These are phyloP conservation scores for Rhinoderma darwinii DNA, from an alignment of 2,113 vertebrate species.

Conservation along the genomic window DNA sequence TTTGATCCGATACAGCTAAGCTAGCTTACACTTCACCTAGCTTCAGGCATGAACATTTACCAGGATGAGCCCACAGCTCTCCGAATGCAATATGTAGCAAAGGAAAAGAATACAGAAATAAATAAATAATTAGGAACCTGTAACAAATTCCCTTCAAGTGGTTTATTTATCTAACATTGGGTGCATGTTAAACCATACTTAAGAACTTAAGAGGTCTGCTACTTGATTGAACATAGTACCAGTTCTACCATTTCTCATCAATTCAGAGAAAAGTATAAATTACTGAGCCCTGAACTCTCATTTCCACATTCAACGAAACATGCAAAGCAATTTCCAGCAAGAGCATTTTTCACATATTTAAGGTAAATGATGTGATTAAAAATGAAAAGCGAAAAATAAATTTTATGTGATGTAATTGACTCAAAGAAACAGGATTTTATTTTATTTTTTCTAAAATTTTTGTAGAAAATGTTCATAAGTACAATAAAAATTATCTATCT, in stretches of 20 bases:
- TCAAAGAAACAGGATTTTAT: neutral
- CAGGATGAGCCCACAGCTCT: neutral
- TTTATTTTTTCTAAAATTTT: neutral
- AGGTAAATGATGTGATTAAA: neutral
- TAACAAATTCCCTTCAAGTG: neutral
- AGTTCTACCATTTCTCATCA: conserved; percentile 66
- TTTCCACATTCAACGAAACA: conserved; percentile 48
- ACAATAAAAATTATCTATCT: no score
- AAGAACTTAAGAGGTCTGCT: conserved; percentile 61
- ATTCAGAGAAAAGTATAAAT: conserved; percentile 49
- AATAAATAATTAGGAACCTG: neutral
- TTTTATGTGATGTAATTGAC: neutral
- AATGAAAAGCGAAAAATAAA: conserved; percentile 38
- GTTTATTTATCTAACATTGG: conserved; percentile 63
- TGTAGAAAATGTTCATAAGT: neutral
- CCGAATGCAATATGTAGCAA: neutral
- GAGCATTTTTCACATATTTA: conserved; percentile 42
- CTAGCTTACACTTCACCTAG: no score
- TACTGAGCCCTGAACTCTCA: conserved; percentile 56
- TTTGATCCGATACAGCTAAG: no score
- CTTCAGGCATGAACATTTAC: no score
- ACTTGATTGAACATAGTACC: conserved; percentile 63
- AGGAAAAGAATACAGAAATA: no score
- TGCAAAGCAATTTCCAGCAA: conserved; percentile 59
- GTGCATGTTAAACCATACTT: conserved; percentile 30